These are phyloP conservation scores for Galeruca laticollis DNA, from an alignment of 2,888 invertebrate genomes.

Conservation along the genomic window DNA sequence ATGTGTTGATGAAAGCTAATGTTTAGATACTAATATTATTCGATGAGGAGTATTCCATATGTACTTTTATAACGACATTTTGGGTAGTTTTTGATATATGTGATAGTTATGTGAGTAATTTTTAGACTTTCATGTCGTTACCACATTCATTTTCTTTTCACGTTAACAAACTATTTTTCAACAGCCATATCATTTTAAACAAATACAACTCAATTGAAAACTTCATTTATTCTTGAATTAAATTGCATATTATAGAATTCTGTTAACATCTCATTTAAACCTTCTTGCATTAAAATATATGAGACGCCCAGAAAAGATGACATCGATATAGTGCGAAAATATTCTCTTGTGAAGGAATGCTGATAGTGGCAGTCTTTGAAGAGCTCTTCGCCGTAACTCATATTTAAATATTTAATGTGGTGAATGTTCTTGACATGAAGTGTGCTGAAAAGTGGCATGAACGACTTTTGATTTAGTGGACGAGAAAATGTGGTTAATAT, in stretches of 20 bases:
- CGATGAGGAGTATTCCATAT: no score
- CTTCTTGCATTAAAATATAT: slow-evolving; percentile 20
- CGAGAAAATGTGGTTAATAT: not conserved
- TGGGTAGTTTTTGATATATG: no score
- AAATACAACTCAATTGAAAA: no score
- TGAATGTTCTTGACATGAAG: slow-evolving; percentile 31
- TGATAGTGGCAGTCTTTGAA: slow-evolving; percentile 34
- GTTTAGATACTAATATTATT: no score
- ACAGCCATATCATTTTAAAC: no score
- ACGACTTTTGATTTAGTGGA: slow-evolving; percentile 21
- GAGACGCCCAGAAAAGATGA: slow-evolving; percentile 19
- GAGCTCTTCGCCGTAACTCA: slow-evolving; percentile 21
- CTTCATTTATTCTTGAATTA: not conserved
- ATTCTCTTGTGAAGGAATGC: slow-evolving; percentile 35
- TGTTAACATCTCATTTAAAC: slow-evolving; percentile 6
- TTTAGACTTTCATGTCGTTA: no score
- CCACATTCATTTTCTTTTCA: not conserved
- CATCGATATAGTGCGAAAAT: slow-evolving; percentile 33
- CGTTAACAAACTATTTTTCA: no score
- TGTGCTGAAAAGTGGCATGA: slow-evolving; percentile 14
- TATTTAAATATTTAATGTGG: slow-evolving; percentile 34
- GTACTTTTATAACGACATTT: no score
- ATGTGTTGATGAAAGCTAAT: no score
- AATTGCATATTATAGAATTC: not conserved
- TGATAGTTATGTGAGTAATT: no score